Conservation (phyloP, 2,888 invertebrate species). For the Pterostichus madidus region DNA sequence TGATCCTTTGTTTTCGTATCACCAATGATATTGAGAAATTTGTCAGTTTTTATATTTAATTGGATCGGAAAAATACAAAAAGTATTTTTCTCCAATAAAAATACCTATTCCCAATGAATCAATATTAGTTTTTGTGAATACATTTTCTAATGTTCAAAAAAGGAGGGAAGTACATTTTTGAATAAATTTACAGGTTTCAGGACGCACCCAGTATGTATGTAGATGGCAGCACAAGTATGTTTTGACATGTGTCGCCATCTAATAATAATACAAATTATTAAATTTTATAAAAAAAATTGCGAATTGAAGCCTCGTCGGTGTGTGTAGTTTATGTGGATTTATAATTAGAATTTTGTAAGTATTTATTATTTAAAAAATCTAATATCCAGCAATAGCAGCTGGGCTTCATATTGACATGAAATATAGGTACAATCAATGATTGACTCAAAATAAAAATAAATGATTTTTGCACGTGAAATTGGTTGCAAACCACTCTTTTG, state of each 20-base stretch:
- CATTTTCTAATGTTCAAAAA: background rate
- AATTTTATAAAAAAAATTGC: slow-evolving; percentile 63
- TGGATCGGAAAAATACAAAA: too few relatives aligned
- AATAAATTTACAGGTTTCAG: background rate
- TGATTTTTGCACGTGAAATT: slow-evolving; percentile 65
- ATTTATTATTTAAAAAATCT: slow-evolving; percentile 61
- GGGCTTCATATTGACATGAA: slow-evolving; percentile 22
- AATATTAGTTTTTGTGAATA: too few relatives aligned
- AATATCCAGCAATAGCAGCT: slow-evolving; percentile 27
- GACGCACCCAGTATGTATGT: background rate
- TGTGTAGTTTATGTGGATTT: slow-evolving; percentile 64
- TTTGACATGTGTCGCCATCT: slow-evolving; percentile 46
- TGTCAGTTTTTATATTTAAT: too few relatives aligned
- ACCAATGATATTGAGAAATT: too few relatives aligned
- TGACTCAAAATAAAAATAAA: slow-evolving; percentile 47
- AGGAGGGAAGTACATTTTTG: background rate
- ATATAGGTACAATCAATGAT: slow-evolving; percentile 24
- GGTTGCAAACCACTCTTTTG: slow-evolving; percentile 61
- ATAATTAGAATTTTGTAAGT: slow-evolving; percentile 65
- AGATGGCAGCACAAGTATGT: slow-evolving; percentile 5
- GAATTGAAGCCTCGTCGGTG: slow-evolving; percentile 63
- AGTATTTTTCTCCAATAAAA: too few relatives aligned
- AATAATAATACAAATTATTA: background rate
- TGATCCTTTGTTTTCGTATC: too few relatives aligned
- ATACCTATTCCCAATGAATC: too few relatives aligned